phyloP scores from a whole-genome alignment of 2,797 vertebrate genomes.

The Bradypodion ventrale region DNA sequence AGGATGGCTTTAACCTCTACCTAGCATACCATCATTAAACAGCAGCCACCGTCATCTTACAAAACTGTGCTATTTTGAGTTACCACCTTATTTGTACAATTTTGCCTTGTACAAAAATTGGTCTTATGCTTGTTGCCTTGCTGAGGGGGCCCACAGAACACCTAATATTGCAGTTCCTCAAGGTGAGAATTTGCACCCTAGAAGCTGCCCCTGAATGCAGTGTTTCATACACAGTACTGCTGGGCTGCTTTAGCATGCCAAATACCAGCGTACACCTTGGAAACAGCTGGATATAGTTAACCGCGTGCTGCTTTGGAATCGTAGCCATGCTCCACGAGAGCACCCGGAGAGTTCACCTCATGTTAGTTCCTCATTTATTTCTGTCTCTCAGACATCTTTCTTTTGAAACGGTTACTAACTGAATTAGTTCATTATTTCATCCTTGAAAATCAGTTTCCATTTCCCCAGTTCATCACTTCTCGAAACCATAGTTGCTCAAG shows the following conservation, averaged over 20 bases:
- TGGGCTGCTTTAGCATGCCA: background rate
- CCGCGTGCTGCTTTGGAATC: background rate
- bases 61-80: too few species aligned
- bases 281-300: background rate
- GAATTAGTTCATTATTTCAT: conserved; percentile 65
- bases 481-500: conserved; percentile 64
- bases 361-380: conserved; percentile 37
- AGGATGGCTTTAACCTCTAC: too few species aligned
- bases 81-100: too few species aligned
- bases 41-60: too few species aligned
- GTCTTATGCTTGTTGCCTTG: too few species aligned
- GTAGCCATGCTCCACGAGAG: conserved; percentile 1
- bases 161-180: background rate
- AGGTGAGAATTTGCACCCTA: background rate
- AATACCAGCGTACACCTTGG: background rate
- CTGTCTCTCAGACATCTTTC: conserved; percentile 35
- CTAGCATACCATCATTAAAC: too few species aligned
- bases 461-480: conserved; percentile 60
- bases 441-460: conserved; percentile 66
- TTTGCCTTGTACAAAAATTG: too few species aligned
- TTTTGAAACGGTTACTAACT: conserved; percentile 39
- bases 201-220: background rate
- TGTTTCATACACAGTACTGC: background rate
- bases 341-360: conserved; percentile 46
- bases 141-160: too few species aligned